Evolutionary conservation across 1,140 invertebrate genomes (phyloP).

Genomic region (Globodera rostochiensis): DNA sequence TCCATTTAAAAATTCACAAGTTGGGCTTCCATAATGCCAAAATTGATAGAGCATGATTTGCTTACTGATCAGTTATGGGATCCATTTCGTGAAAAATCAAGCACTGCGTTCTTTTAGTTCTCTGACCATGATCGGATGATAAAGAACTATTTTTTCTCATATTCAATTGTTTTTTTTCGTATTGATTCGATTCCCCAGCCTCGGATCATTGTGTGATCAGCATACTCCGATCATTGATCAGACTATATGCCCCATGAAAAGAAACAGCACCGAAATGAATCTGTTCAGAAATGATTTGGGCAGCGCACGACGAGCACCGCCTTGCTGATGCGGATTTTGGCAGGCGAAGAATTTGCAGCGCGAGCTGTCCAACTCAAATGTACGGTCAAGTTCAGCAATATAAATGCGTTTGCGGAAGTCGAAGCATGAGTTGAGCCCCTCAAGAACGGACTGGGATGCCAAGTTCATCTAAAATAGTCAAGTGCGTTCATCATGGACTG

Average conservation of each 20-base stretch:
- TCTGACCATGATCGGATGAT: too few species aligned
- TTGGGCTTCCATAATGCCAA: too few species aligned
- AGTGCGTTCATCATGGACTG: too few species aligned
- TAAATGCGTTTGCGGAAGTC: conserved; percentile 95
- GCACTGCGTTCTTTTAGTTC: too few species aligned
- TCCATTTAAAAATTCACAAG: too few species aligned
- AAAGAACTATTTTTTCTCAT: too few species aligned
- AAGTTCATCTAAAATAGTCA: conserved; percentile 77
- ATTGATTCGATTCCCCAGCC: too few species aligned
- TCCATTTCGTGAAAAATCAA: too few species aligned
- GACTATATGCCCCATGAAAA: not conserved
- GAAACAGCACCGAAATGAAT: conserved; percentile 80
- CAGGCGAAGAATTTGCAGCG: conserved; percentile 89
- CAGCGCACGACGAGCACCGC: conserved; percentile 88
- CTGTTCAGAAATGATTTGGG: conserved; percentile 96
- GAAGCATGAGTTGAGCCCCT: conserved; percentile 95
- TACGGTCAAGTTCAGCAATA: conserved; percentile 87
- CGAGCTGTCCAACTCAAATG: conserved; percentile 75
- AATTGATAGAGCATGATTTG: too few species aligned
- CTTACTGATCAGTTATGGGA: too few species aligned
- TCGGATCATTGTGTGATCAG: too few species aligned
- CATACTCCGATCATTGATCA: not conserved
- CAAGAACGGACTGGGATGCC: conserved; percentile 94
- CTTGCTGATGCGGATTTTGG: conserved; percentile 95
- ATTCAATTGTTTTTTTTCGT: too few species aligned